These are phyloP conservation scores for Acanthurus lineatus DNA, from an alignment of 2,797 vertebrate genomes.

Conservation along the genomic window DNA sequence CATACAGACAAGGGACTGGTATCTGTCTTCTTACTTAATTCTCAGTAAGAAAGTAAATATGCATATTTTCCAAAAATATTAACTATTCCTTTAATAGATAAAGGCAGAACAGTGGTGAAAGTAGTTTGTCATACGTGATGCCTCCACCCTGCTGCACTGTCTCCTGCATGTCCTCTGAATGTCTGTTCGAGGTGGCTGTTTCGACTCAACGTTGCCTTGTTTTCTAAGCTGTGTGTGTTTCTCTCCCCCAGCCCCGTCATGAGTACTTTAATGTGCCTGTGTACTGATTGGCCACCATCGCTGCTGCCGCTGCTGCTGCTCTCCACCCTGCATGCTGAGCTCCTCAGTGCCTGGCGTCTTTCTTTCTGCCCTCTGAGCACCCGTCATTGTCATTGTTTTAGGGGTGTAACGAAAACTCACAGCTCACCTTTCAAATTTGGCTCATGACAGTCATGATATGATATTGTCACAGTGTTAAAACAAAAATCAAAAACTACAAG, in stretches of 20 bases:
- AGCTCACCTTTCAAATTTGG: slow-evolving; percentile 26
- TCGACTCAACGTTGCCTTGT: slow-evolving; percentile 42
- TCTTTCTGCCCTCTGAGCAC: slow-evolving; percentile 71
- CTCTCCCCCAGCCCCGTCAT: slow-evolving; percentile 95
- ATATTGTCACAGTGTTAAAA: slow-evolving; percentile 13
- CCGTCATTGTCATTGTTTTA: slow-evolving; percentile 47
- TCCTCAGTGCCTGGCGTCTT: slow-evolving; percentile 86
- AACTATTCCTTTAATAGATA: not conserved
- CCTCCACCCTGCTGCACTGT: slow-evolving; percentile 35
- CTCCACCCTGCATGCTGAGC: slow-evolving; percentile 89
- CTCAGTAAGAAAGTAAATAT: not conserved
- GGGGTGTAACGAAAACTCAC: slow-evolving; percentile 26
- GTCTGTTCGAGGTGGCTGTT: slow-evolving; percentile 16
- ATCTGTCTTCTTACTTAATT: not conserved
- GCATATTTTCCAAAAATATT: no score
- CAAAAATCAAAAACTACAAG: not conserved
- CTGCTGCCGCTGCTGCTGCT: slow-evolving; percentile 78
- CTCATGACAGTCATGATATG: slow-evolving; percentile 37
- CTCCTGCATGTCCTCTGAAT: slow-evolving; percentile 56
- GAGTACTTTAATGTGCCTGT: slow-evolving; percentile 99
- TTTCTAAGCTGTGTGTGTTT: slow-evolving; percentile 90
- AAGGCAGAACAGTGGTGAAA: not conserved
- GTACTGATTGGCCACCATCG: slow-evolving; percentile 93
- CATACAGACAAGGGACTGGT: not conserved
- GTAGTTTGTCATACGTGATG: not conserved